phyloP scores from a whole-genome alignment of 2,113 vertebrate genomes.

The Accipiter cooperii region DNA sequence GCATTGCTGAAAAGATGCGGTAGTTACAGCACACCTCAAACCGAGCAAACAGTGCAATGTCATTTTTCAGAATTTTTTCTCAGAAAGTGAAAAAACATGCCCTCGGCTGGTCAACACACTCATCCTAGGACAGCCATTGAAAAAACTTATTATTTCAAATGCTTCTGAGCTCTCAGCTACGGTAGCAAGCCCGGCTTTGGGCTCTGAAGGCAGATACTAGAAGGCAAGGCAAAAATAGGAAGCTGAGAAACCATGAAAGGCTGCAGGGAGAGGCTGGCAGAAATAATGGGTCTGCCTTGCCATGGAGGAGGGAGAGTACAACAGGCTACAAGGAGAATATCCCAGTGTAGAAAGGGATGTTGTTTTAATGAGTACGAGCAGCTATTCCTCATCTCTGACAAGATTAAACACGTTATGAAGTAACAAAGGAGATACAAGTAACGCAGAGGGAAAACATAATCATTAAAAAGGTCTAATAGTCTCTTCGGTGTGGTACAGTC shows the following conservation, averaged over 20 bases:
- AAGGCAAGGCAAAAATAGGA: neutral
- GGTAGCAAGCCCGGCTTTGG: neutral
- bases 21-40: neutral
- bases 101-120: neutral
- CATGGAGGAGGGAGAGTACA: neutral
- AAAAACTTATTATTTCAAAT: neutral
- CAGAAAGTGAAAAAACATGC: neutral
- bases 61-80: neutral
- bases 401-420: neutral
- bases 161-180: neutral
- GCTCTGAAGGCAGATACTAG: neutral
- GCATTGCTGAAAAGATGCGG: neutral
- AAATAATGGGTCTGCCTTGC: neutral
- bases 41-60: neutral
- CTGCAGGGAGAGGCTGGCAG: neutral
- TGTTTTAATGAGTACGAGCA: neutral
- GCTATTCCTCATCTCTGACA: neutral
- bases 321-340: neutral
- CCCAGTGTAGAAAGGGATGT: neutral
- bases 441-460: neutral
- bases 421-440: neutral
- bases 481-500: neutral
- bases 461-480: neutral
- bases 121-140: neutral
- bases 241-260: rapidly evolving